Conservation (phyloP, 2,113 vertebrate species). For the Fukomys damarensis region DNA sequence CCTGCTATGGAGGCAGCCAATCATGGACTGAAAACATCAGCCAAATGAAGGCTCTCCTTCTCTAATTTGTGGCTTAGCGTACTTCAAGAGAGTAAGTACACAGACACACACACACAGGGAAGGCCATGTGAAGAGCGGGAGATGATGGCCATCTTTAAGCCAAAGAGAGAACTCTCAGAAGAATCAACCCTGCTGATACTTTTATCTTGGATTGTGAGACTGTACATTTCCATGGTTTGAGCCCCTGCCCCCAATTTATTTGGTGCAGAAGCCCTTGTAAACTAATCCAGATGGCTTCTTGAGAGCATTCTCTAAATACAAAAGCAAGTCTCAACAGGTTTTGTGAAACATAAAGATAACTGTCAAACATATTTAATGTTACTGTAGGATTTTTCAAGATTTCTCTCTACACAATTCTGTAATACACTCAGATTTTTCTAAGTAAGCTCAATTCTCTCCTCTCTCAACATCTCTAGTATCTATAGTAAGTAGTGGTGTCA, state of each 20-base stretch:
- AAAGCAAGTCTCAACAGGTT: not conserved
- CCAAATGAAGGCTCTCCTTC: not conserved
- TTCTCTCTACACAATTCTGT: not conserved
- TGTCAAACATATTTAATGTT: not conserved
- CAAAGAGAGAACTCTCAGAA: too few relatives aligned
- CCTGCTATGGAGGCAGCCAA: not conserved
- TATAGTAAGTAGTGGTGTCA: not conserved
- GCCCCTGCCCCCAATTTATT: not conserved
- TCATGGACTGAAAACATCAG: too few relatives aligned
- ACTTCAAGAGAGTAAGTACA: not conserved
- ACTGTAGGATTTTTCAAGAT: not conserved
- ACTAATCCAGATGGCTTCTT: not conserved
- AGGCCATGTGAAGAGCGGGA: not conserved
- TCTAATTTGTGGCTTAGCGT: not conserved
- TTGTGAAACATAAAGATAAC: not conserved
- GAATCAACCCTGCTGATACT: not conserved
- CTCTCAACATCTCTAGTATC: not conserved
- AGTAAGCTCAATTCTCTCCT: not conserved
- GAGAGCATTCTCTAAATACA: not conserved
- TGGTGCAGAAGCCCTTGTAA: not conserved
- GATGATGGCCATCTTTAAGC: not conserved
- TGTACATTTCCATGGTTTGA: not conserved
- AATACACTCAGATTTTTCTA: not conserved
- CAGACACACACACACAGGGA: not conserved
- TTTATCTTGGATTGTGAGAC: not conserved